Conservation (phyloP, 2,113 vertebrate species). For the Clarias macrocephalus region DNA sequence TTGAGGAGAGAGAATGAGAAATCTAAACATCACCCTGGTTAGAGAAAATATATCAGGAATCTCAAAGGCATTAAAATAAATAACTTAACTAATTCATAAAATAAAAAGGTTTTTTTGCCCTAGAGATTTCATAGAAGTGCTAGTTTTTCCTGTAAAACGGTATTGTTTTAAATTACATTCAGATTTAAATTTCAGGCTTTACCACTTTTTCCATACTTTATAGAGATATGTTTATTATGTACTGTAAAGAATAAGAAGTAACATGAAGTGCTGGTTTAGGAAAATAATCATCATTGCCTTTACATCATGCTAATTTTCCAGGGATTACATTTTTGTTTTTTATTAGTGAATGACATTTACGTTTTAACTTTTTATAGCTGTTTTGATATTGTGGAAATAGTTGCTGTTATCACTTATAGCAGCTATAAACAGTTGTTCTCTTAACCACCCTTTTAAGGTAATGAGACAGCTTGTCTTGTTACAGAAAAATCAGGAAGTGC, state of each 20-base stretch:
- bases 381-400: background rate
- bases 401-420: background rate
- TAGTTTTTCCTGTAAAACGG: background rate
- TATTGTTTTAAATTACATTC: background rate
- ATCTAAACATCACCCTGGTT: background rate
- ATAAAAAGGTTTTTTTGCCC: background rate
- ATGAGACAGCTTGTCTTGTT: background rate
- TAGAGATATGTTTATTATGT: background rate
- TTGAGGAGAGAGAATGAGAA: background rate
- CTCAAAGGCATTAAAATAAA: constrained; percentile 21
- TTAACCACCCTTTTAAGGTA: background rate
- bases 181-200: background rate
- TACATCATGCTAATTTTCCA: background rate
- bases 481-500: background rate
- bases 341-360: background rate
- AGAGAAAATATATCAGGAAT: constrained; percentile 14
- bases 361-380: background rate
- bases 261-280: background rate
- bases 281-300: background rate
- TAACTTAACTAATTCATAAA: background rate
- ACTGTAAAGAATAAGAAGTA: background rate
- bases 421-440: background rate
- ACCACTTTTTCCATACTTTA: background rate
- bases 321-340: background rate
- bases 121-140: background rate